Base-by-base conservation (phyloP, 2,113 vertebrate species). In the Eulemur rufifrons region DNA sequence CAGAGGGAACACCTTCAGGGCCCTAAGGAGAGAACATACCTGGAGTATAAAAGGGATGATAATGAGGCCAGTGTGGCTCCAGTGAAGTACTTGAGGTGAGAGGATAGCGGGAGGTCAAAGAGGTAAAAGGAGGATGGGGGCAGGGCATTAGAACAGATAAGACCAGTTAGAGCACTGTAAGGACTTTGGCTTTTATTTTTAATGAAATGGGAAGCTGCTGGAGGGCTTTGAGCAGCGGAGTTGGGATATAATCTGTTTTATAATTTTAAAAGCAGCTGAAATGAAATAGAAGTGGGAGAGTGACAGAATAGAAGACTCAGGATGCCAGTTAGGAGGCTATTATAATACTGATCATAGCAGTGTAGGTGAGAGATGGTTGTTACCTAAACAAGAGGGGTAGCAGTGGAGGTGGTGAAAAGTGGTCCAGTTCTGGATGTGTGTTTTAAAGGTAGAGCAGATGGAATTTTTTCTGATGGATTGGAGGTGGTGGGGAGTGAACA, bases 151-250 rank as follows among this genome's bases (percentile, higher is more conserved):
- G 34, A 91, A 10, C 34, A 77, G 34, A n/a, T 21, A 83, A 59
- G 37, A 66, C 25, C 25, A 37, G 81, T 34, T 83, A 25, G 39
- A 59, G 59, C 13, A 21, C 13, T 91, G 7, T 95, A n/a, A 86
- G n/a, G n/a, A 50, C 32, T 95, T 82, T 92, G 47, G 73, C 45
- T 88, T 95, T 83, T 82, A 39, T 82, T 78, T 71, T 61, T 23
- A 91, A 47, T 77, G 76, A 88, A 83, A 88, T 88, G 7, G 15
- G 34, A 45, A 83, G 37, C n/a, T 76, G 21, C 78, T 45, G 32
- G 37, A 73, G 76, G 12, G 23, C 42, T 83, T 88, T 83, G 17
- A 93, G 18, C 6, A 18, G 69, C 42, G 42, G 42, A 39, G 9
- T 59, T 59, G 47, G 77, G 39, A 50, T 56, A 86, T 71, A 50